Percentiles rank a stretch among this genome's conserved stretches.
phyloP scores from a whole-genome alignment of 2,888 invertebrate genomes.

The Strigamia crassipes region DNA sequence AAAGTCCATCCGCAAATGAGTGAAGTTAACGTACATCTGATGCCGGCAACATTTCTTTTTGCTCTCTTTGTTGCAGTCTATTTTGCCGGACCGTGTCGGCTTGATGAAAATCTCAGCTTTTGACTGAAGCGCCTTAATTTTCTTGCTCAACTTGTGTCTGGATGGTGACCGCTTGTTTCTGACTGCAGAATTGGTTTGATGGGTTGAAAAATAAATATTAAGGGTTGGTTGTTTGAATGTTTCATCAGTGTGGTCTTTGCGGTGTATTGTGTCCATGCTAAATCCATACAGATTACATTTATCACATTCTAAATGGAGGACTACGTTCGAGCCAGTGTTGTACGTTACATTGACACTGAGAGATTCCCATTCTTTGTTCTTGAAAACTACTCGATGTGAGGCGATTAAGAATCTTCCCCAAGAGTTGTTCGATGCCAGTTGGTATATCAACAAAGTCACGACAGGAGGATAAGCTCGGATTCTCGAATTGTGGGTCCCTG shows the following conservation, averaged over 20 bases:
- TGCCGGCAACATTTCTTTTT: conserved; percentile 67
- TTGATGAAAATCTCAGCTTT: not conserved
- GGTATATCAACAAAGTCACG: not conserved
- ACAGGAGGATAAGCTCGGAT: not conserved
- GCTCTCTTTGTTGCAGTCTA: conserved; percentile 63
- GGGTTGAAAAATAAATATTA: not conserved
- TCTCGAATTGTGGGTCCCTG: not conserved
- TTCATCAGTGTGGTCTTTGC: not conserved
- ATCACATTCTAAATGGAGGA: not conserved
- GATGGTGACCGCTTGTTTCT: not conserved
- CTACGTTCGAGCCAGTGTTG: not conserved
- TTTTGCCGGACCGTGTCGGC: conserved; percentile 52
- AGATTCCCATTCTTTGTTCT: not conserved
- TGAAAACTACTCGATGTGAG: not conserved
- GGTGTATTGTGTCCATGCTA: not conserved
- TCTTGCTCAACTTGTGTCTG: not conserved
- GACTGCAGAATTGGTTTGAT: not conserved
- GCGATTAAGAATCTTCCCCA: not conserved
- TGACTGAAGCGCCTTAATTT: not conserved
- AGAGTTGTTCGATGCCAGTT: not conserved
- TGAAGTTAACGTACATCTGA: conserved; percentile 69
- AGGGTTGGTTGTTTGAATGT: not conserved
- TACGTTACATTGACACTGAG: not conserved
- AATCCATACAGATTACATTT: not conserved
- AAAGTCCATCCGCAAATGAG: conserved; percentile 68